Evolutionary conservation across 2,113 vertebrate genomes (phyloP).

Genomic region (Thamnaconus septentrionalis): DNA sequence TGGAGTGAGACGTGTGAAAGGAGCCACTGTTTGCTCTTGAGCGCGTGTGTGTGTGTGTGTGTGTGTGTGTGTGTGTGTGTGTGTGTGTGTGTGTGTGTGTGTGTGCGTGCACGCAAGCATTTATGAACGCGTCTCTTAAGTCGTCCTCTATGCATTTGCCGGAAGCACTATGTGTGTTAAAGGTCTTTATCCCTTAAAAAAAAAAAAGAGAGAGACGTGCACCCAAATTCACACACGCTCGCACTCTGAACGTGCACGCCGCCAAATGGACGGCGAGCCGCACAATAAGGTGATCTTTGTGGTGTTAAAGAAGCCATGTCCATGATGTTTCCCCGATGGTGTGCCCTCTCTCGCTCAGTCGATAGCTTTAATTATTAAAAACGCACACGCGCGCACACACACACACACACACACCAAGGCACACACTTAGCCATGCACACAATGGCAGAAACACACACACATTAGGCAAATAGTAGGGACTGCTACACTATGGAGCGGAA

Average conservation of each 20-base stretch:
- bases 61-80: constrained; percentile 19
- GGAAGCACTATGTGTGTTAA: constrained; percentile 38
- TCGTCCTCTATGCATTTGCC: constrained; percentile 37
- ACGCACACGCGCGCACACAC: constrained; percentile 55
- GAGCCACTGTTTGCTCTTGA: constrained; percentile 63
- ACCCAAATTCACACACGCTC: constrained; percentile 16
- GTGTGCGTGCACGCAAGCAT: background rate
- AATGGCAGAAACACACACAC: constrained; percentile 24
- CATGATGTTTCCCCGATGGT: constrained; percentile 54
- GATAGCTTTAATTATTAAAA: constrained; percentile 69
- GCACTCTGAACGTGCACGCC: constrained; percentile 5
- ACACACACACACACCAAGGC: constrained; percentile 52
- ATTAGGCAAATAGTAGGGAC: constrained; percentile 54
- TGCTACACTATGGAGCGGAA: constrained; percentile 49
- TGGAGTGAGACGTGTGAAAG: constrained; percentile 73
- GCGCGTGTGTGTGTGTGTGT: constrained; percentile 28
- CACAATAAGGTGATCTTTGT: constrained; percentile 61
- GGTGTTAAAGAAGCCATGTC: constrained; percentile 61
- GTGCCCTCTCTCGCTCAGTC: constrained; percentile 50
- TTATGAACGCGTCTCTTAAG: constrained; percentile 13
- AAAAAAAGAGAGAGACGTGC: constrained; percentile 28
- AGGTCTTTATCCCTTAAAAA: constrained; percentile 28
- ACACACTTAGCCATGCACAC: constrained; percentile 42
- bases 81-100: constrained; percentile 16
- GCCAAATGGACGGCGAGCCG: constrained; percentile 39